Evolutionary conservation across 2,113 vertebrate genomes (phyloP), one percentile per base, ranked within the genome.

Genomic region (Festucalex cinctus): DNA sequence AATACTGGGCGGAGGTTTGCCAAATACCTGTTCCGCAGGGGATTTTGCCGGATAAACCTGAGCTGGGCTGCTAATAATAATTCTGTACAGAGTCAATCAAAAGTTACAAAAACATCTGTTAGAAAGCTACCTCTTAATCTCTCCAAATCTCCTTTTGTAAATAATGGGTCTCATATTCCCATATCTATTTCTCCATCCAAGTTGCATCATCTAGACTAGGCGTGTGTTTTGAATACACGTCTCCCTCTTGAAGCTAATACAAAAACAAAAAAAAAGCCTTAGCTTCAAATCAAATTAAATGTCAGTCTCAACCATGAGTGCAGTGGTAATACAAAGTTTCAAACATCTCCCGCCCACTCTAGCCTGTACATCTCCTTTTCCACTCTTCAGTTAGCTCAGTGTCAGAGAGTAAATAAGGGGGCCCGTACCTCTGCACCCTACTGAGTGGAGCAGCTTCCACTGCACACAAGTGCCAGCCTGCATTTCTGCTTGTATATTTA

Each of bases 341-440:
- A 63, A 68, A 65, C 59, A 48, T 51, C 53, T 51, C 51, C 22
- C 13, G 65, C 51, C 35, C 67, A 32, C 43, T 72, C 64, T 48
- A 69, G 48, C 87, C 83, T 73, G 76, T 86, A 67, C 75, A 70
- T 69, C 77, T 77, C 61, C 70, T 79, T 71, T 68, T 77, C 66
- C 75, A 71, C 70, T 78, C 77, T 77, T 70, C 63, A n/a, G 10
- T 54, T 28, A 93, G 91, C 92, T 93, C 86, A 83, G 91, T 91
- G 93, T 93, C 93, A 94, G 90, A 90, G 92, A 17, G 90, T 92
- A 93, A 94, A 93, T 93, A 91, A 85, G 85, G 86, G 92, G 91
- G 91, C 92, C 92, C 92, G 89, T 81, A 74, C 75, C 78, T 78
- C 81, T 85, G 79, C 74, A 76, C 84, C 83, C 81, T 20, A 39